Percentiles rank a stretch among this genome's conserved stretches.
These are phyloP conservation scores for Polylopha cassiicola DNA, from an alignment of 2,888 invertebrate genomes.

Conservation along the genomic window DNA sequence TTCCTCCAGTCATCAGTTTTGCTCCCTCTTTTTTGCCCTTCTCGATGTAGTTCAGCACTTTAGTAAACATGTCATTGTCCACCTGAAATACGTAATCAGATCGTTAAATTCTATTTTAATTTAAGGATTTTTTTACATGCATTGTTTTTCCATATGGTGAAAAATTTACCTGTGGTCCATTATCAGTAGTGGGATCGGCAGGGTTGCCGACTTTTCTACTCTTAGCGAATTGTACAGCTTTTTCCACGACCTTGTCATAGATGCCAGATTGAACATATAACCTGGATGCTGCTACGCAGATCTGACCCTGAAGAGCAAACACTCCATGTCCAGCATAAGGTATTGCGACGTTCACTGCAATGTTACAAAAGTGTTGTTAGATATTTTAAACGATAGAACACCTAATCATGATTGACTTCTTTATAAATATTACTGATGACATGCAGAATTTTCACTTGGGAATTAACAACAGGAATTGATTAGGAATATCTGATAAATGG, in stretches of 20 bases:
- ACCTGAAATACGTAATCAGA: slow-evolving; percentile 70
- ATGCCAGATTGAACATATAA: slow-evolving; percentile 90
- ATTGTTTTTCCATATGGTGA: too few relatives aligned
- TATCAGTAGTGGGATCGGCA: slow-evolving; percentile 73
- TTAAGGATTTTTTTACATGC: background rate
- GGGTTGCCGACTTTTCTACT: slow-evolving; percentile 84
- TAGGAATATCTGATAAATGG: too few relatives aligned
- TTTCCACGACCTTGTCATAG: slow-evolving; percentile 85
- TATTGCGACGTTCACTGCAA: slow-evolving; percentile 63
- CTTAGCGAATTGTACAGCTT: slow-evolving; percentile 78
- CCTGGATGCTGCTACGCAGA: slow-evolving; percentile 86
- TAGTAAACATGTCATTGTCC: slow-evolving; percentile 83
- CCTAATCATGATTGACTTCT: too few relatives aligned
- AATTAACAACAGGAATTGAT: too few relatives aligned
- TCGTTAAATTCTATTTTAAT: background rate
- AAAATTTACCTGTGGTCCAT: slow-evolving; percentile 86
- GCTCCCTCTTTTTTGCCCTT: slow-evolving; percentile 89
- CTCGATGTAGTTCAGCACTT: slow-evolving; percentile 86
- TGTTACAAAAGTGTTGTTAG: too few relatives aligned
- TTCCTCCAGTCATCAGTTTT: slow-evolving; percentile 84
- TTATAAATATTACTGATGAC: too few relatives aligned
- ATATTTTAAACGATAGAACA: too few relatives aligned
- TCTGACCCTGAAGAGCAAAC: slow-evolving; percentile 63
- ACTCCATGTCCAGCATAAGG: slow-evolving; percentile 62
- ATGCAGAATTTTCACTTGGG: too few relatives aligned